Evolutionary conservation across 1,140 invertebrate genomes (phyloP), one percentile per base, ranked within the genome.

Genomic region (Drosophila kikkawai): DNA sequence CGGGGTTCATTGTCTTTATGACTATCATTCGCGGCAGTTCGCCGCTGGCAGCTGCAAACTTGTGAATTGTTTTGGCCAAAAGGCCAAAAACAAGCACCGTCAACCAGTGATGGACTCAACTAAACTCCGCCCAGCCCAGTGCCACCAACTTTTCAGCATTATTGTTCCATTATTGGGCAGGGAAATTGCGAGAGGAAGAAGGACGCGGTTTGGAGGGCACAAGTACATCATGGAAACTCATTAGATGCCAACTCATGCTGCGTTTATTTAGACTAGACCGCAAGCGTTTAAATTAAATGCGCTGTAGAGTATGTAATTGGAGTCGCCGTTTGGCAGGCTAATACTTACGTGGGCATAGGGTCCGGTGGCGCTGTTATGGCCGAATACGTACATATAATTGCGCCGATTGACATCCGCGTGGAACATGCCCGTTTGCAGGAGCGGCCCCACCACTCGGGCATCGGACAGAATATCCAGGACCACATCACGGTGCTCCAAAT

Each of bases 321-420:
- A 87, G 65, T 80, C 42, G 68, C 76, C 78, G 50, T 65, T 83
- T 67, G 68, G 60, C 32, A 51, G 76, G 73, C 51, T 68, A 57
- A 53, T 91, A 94, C 95, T 95, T 93, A 96, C 96, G 77, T 94
- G 93, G 19, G 95, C 94, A 91, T 95, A 96, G 51, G 96, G 95
- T 57, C 96, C 96, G 47, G 95, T 95, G 65, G 95, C 94, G 5
- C 96, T 96, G 65, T 96, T 96, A 85, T 99, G 97, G 44, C 95
- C 95, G 91, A 98, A 98, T 29, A 98, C 96, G 91, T 98, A 98
- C 94, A 98, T 97, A 92, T 97, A 98, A 56, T 96, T 96, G 76
- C 95, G 95, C 1, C 94, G 94, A 93, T 97, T 96, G n/a, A 95
- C 94, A 70, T 94, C 94, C 9, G 96, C 95, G 91, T 97, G 96